Base-by-base conservation (phyloP, 2,888 invertebrate genomes). In the Saturnia pavonia region DNA sequence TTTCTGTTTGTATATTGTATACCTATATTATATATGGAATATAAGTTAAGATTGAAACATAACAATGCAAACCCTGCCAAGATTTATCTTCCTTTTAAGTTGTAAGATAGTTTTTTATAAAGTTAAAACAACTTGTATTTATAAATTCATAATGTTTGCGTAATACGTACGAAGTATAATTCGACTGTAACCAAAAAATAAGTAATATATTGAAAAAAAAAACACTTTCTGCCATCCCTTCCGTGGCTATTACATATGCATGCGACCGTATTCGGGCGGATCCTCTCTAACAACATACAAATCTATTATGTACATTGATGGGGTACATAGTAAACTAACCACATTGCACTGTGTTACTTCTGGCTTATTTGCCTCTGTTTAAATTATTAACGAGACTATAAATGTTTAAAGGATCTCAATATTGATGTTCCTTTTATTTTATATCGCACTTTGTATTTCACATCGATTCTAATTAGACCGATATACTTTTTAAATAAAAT, bases 121-220 rank as follows among this genome's bases (percentile, higher is more conserved):
- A 34, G 34, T 34, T 48, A 48, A 48, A 48, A 48, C 48, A n/a
- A n/a, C n/a, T n/a, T n/a, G n/a, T n/a, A n/a, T n/a, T n/a, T n/a
- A n/a, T n/a, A n/a, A n/a, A n/a, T n/a, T n/a, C n/a, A n/a, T n/a
- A n/a, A n/a, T n/a, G n/a, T n/a, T n/a, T n/a, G n/a, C 7, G 11
- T 22, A 54, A 22, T 54, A 54, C n/a, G n/a, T 11, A n/a, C 54
- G 22, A 11, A 54, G n/a, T 54, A 54, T n/a, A 22, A 1, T 22
- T n/a, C 1, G 11, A 3, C 19, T 8, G 22, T 63, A 27, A 34
- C 25, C 63, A 27, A 34, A 34, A 63, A 69, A 72, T 75, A 76
- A 75, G 72, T 74, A 74, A 73, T 69, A 68, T 73, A 76, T 77
- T 75, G 77, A 79, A 75, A 73, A 75, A 75, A 77, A 73, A 75